Evolutionary conservation across 2,888 invertebrate species (phyloP), one percentile per base, ranked within the genome.

Genomic region (Tenthredo distinguenda): DNA sequence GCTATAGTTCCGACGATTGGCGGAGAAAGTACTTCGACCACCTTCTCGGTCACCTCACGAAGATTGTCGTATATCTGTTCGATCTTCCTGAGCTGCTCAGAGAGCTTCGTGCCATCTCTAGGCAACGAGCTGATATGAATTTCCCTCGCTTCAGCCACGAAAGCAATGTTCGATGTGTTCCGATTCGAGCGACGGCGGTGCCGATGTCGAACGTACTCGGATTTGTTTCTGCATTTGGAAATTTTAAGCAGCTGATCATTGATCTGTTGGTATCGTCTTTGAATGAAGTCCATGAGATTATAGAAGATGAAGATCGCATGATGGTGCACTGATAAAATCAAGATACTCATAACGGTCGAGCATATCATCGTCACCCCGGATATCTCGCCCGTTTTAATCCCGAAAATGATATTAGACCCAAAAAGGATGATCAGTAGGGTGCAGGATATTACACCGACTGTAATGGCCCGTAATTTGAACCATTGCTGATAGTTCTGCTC

Each of bases 181-280:
- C 37, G 43, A 21, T 71, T 15, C 34, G n/a, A 37, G 37, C 2
- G 5, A 18, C 7, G 18, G 37, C 43, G 6, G 6, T n/a, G 21
- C 3, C 21, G 37, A 72, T 43, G 2, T 72, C 40, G 37, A 21
- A 37, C 40, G n/a, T 18, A 40, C 0, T 40, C 3, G 6, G 40
- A n/a, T 43, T 43, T 9, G 2, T 10, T n/a, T 21, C 21, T 26
- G 26, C 12, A 43, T 37, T 40, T 9, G 55, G 6, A 77, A 18
- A 47, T 50, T 18, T 55, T 26, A 26, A 77, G 26, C 18, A 77
- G 21, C n/a, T 77, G 50, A 26, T 77, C 77, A 40, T 77, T 77
- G 50, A 77, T 47, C 50, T 34, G 77, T 31, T 77, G 50, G 31
- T 55, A 77, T n/a, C 47, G 34, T 18, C 3, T 47, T 34, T 55